Evolutionary conservation across 2,797 vertebrate genomes (phyloP).

Genomic region (Parambassis ranga): DNA sequence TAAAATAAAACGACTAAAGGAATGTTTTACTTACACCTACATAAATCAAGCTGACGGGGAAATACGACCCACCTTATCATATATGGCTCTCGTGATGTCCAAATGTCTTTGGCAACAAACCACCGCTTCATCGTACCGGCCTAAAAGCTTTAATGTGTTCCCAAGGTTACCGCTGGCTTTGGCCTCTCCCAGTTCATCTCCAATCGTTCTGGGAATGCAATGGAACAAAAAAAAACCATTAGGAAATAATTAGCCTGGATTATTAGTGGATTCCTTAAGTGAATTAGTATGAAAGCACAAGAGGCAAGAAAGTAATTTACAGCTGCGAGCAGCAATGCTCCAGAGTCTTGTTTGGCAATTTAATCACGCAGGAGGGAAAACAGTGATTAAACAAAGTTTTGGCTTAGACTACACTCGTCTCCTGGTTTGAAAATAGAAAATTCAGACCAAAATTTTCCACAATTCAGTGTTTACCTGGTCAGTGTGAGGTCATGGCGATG

Average conservation of each 20-base stretch:
- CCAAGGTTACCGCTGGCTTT: conserved; percentile 98
- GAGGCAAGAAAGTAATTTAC: conserved; percentile 30
- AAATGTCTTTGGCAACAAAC: conserved; percentile 95
- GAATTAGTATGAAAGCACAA: conserved; percentile 24
- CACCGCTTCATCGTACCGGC: conserved; percentile 93
- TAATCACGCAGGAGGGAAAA: conserved; percentile 5
- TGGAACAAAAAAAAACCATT: background rate
- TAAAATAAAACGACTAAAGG: background rate
- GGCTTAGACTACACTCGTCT: background rate
- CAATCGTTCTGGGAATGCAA: conserved; percentile 85
- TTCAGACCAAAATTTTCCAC: background rate
- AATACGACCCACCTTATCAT: conserved; percentile 86
- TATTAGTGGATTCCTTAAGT: conserved; percentile 21
- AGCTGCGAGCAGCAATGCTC: conserved; percentile 4
- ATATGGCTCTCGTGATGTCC: conserved; percentile 91
- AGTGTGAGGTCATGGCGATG: conserved; percentile 94
- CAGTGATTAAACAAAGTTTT: conserved; percentile 15
- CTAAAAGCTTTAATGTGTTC: conserved; percentile 95
- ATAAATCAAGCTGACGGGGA: no score
- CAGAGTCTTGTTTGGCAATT: background rate
- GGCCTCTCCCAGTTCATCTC: conserved; percentile 93
- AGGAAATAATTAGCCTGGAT: conserved; percentile 27
- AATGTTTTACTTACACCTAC: background rate
- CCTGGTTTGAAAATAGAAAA: no score
- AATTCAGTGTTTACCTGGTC: conserved; percentile 59